A percentile compares a stretch with the other conserved stretches of the same genome.
Evolutionary conservation across 1,140 invertebrate species (phyloP).

Genomic region (Agraylea sexmaculata): DNA sequence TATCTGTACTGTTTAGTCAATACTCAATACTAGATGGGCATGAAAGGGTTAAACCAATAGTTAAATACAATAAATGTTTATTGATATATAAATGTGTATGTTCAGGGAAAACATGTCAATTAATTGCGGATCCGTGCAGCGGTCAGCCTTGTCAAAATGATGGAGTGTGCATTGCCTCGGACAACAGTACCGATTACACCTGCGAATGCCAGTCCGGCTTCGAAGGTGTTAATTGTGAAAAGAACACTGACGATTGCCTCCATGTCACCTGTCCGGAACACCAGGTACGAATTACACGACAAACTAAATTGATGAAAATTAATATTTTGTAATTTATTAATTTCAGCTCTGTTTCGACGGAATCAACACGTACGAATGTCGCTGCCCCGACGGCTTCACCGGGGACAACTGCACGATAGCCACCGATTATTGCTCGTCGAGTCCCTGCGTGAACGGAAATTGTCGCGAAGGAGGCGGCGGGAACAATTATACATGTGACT

Average conservation of each 20-base stretch:
- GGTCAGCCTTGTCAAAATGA: constrained; percentile 68
- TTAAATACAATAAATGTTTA: no score
- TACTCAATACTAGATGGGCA: no score
- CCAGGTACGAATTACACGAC: constrained; percentile 22
- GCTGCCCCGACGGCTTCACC: constrained; percentile 63
- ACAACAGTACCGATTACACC: constrained; percentile 50
- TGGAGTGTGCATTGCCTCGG: constrained; percentile 50
- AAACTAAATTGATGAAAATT: not conserved
- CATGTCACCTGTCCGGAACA: constrained; percentile 35
- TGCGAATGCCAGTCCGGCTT: constrained; percentile 65
- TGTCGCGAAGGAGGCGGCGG: constrained; percentile 37
- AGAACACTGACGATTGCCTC: constrained; percentile 50
- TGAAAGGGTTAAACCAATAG: no score
- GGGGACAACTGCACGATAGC: constrained; percentile 54
- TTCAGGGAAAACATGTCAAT: constrained; percentile 17
- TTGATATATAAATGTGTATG: no score
- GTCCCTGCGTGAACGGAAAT: constrained; percentile 43
- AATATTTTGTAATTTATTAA: constrained; percentile 2
- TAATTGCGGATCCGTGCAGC: constrained; percentile 29
- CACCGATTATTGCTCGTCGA: constrained; percentile 41
- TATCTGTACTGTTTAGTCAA: no score
- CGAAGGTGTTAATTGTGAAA: constrained; percentile 65
- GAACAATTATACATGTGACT: constrained; percentile 46
- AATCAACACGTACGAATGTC: constrained; percentile 47
- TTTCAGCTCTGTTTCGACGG: constrained; percentile 19